A percentile compares a stretch with the other conserved stretches of the same genome.
These are phyloP conservation scores for Oxyura jamaicensis DNA, from an alignment of 2,113 vertebrate species.

Conservation along the genomic window DNA sequence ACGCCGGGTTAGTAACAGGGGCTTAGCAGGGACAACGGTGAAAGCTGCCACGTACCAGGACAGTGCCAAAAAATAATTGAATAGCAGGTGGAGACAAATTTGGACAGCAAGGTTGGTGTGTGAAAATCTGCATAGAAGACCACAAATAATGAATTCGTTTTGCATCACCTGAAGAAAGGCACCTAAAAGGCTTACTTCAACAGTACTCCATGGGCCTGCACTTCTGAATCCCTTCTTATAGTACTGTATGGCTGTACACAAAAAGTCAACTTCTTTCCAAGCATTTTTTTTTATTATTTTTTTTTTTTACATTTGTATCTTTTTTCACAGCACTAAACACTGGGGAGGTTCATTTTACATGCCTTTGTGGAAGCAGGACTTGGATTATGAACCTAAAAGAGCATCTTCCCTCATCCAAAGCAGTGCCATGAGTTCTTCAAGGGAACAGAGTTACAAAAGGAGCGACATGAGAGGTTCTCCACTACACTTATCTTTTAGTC, in stretches of 20 bases:
- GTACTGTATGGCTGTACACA: neutral
- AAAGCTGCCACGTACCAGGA: slow-evolving; percentile 75
- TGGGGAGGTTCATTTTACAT: slow-evolving; percentile 72
- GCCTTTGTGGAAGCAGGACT: slow-evolving; percentile 75
- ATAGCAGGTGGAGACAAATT: slow-evolving; percentile 14
- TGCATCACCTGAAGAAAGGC: slow-evolving; percentile 37
- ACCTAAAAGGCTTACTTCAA: slow-evolving; percentile 9
- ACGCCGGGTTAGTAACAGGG: slow-evolving; percentile 86
- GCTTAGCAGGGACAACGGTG: slow-evolving; percentile 75
- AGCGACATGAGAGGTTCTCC: slow-evolving; percentile 20
- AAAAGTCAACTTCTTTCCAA: slow-evolving; percentile 59
- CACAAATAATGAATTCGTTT: neutral
- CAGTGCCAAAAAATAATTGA: slow-evolving; percentile 85
- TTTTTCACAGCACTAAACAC: slow-evolving; percentile 62
- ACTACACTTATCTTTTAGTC: neutral
- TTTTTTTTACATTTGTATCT: slow-evolving; percentile 53
- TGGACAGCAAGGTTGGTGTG: neutral
- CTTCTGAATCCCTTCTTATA: slow-evolving; percentile 46
- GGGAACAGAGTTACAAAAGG: neutral
- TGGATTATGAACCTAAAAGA: slow-evolving; percentile 62
- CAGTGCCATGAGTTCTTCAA: slow-evolving; percentile 51
- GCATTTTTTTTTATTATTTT: slow-evolving; percentile 72
- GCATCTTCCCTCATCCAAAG: slow-evolving; percentile 18
- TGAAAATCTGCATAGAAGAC: slow-evolving; percentile 18
- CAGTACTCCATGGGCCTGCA: neutral